Evolutionary conservation across 2,113 vertebrate species (phyloP).

Genomic region (Gallinago media): DNA sequence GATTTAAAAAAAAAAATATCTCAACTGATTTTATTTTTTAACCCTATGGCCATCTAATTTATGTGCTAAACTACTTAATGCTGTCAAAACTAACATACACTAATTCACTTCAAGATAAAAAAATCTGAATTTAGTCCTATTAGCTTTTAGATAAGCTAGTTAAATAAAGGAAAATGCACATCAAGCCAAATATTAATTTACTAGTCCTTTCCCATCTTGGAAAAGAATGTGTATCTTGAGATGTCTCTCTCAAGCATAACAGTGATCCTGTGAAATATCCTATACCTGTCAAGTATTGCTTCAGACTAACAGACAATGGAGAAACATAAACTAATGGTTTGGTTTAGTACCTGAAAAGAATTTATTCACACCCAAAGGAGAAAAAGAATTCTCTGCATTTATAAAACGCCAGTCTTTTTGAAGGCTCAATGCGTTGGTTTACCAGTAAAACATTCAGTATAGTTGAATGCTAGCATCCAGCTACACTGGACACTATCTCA

Average conservation of each 20-base stretch:
- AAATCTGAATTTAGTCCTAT: not conserved
- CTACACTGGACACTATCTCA: not conserved
- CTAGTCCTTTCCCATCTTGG: not conserved
- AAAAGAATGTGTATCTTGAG: not conserved
- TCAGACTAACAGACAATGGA: not conserved
- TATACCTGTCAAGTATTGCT: not conserved
- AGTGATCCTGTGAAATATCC: not conserved
- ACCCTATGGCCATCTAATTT: not conserved
- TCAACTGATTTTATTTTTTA: not conserved
- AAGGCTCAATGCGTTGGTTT: not conserved
- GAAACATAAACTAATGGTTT: not conserved
- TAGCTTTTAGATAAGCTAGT: not conserved
- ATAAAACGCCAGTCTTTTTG: not conserved
- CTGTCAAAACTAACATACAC: not conserved
- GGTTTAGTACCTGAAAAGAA: not conserved
- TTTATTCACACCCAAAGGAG: not conserved
- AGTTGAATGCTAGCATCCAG: not conserved
- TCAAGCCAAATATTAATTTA: not conserved
- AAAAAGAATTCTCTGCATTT: not conserved
- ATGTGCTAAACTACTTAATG: not conserved
- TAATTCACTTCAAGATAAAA: not conserved
- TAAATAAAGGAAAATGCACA: not conserved
- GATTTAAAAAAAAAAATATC: not conserved
- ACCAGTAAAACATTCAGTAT: not conserved
- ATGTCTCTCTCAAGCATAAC: not conserved